Evolutionary conservation across 2,797 vertebrate genomes (phyloP).

Genomic region (Poeciliopsis gracilis): DNA sequence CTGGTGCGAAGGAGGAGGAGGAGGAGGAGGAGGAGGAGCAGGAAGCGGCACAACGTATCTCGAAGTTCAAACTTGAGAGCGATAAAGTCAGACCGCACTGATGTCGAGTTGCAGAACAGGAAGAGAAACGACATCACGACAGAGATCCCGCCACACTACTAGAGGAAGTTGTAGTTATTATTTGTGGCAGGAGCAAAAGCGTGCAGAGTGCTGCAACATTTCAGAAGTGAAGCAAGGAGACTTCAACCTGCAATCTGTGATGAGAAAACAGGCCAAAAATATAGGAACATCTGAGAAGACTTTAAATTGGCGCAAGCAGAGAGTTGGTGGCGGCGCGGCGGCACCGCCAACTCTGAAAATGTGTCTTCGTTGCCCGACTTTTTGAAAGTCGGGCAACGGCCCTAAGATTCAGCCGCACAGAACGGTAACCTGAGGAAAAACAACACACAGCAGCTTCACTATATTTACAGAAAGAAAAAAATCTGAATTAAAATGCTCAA

Average conservation of each 20-base stretch:
- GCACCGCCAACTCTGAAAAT: too few relatives aligned
- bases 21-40: conserved; percentile 30
- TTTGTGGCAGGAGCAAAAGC: conserved; percentile 16
- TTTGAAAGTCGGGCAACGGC: background rate
- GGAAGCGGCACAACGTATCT: conserved; percentile 38
- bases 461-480: background rate
- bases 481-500: background rate
- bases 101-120: conserved; percentile 66
- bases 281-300: background rate
- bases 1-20: conserved; percentile 19
- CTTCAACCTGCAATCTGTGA: background rate
- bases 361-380: background rate
- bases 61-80: conserved; percentile 46
- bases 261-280: background rate
- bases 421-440: background rate
- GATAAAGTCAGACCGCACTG: conserved; percentile 34
- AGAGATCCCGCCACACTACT: conserved; percentile 42
- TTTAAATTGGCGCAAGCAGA: background rate
- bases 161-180: conserved; percentile 56
- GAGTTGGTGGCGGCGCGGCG: background rate
- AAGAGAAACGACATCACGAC: conserved; percentile 50
- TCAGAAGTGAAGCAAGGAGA: background rate
- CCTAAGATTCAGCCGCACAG: background rate
- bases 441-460: too few relatives aligned
- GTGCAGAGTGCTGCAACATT: conserved; percentile 3